These are phyloP conservation scores for Philopotamus ludificatus DNA, from an alignment of 1,140 invertebrate genomes.

Conservation along the genomic window DNA sequence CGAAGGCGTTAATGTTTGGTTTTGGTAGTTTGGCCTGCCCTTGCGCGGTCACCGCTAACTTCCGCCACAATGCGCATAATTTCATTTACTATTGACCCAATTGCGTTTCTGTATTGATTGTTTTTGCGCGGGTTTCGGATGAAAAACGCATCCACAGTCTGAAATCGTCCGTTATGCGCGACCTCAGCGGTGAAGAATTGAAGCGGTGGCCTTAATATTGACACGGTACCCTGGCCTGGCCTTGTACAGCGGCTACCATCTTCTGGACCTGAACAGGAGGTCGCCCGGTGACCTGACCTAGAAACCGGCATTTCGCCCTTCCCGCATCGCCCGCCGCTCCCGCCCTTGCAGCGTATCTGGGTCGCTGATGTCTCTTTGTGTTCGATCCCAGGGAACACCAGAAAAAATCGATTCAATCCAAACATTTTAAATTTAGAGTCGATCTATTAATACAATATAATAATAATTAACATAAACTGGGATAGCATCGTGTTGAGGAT, in stretches of 20 bases:
- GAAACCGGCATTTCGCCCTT: conserved; percentile 15
- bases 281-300: conserved; percentile 38
- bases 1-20: neutral
- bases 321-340: conserved; percentile 4
- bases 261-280: conserved; percentile 20
- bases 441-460: no score
- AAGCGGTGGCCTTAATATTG: conserved; percentile 34
- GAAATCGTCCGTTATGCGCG: no score
- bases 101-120: no score
- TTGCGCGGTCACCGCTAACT: conserved; percentile 5
- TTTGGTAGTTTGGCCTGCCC: conserved; percentile 3
- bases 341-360: conserved; percentile 7
- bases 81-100: conserved; percentile 9
- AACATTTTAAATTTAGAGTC: no score
- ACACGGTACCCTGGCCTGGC: conserved; percentile 34
- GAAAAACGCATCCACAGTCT: no score
- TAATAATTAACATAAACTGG: no score
- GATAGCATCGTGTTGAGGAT: no score
- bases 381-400: neutral
- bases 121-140: conserved; percentile 2
- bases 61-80: conserved; percentile 8
- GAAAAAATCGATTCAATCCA: no score
- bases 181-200: no score
- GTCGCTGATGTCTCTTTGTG: conserved; percentile 5
- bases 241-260: conserved; percentile 31